These are phyloP conservation scores for Drosophila suboccidentalis DNA, from an alignment of 2,888 invertebrate genomes.

Conservation along the genomic window DNA sequence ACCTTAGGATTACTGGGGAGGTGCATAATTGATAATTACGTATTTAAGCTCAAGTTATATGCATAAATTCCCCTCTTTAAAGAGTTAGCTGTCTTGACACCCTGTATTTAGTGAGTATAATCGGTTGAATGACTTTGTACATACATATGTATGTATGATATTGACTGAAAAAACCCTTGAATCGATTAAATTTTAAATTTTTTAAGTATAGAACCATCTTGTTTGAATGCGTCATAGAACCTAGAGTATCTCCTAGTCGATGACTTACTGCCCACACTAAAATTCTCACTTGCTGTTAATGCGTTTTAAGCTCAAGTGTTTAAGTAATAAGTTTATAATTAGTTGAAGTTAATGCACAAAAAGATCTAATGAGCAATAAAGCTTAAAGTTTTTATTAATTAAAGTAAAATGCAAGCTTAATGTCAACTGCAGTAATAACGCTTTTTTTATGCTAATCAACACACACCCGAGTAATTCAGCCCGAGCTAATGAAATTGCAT, in stretches of 20 bases:
- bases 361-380: constrained; percentile 6
- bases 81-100: background rate
- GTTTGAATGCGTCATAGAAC: too few relatives aligned
- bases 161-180: background rate
- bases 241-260: background rate
- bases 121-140: too few relatives aligned
- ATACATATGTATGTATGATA: too few relatives aligned
- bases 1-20: background rate
- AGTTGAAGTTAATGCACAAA: constrained; percentile 16
- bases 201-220: too few relatives aligned
- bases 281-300: background rate
- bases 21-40: background rate
- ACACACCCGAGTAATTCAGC: background rate
- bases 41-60: background rate
- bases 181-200: too few relatives aligned
- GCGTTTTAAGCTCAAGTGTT: background rate
- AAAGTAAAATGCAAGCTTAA: constrained; percentile 5
- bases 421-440: constrained; percentile 14
- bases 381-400: background rate
- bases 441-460: constrained; percentile 8
- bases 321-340: constrained; percentile 16
- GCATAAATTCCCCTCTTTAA: background rate
- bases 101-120: background rate
- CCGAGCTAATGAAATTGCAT: constrained; percentile 40
- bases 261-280: background rate